phyloP scores from a whole-genome alignment of 2,797 vertebrate genomes.

The Capromys pilorides region DNA sequence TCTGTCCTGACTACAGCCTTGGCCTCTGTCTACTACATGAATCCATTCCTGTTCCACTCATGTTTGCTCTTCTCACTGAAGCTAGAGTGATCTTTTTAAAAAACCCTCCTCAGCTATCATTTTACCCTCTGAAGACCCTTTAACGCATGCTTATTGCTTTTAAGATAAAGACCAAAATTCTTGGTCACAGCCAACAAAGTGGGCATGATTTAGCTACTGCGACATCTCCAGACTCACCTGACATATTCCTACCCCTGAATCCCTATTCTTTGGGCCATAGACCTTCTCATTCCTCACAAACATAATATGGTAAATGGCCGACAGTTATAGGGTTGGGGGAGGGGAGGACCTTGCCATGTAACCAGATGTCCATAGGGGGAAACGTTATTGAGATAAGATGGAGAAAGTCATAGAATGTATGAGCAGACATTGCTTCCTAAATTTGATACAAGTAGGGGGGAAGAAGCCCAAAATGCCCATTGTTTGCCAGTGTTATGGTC shows the following conservation, averaged over 20 bases:
- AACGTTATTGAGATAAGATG: background rate
- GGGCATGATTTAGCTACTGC: background rate
- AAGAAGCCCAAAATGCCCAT: background rate
- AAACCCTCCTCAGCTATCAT: background rate
- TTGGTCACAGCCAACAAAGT: background rate
- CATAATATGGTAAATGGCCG: background rate
- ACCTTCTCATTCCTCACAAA: background rate
- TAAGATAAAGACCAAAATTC: background rate
- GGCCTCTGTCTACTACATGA: background rate
- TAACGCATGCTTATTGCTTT: background rate
- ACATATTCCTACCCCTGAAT: fast-evolving
- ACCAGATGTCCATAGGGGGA: background rate
- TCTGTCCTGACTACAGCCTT: background rate
- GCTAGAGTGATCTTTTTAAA: background rate
- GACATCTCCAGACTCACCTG: background rate
- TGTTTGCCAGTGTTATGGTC: background rate
- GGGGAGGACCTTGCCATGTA: background rate
- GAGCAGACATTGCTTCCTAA: background rate
- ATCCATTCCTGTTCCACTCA: background rate
- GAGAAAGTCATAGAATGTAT: background rate
- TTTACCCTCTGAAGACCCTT: background rate
- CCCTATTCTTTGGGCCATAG: background rate
- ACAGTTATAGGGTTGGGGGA: background rate
- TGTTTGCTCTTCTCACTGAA: background rate
- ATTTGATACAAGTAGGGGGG: background rate